These are phyloP conservation scores for Tridacna crocea DNA, from an alignment of 2,888 invertebrate genomes.

Conservation along the genomic window DNA sequence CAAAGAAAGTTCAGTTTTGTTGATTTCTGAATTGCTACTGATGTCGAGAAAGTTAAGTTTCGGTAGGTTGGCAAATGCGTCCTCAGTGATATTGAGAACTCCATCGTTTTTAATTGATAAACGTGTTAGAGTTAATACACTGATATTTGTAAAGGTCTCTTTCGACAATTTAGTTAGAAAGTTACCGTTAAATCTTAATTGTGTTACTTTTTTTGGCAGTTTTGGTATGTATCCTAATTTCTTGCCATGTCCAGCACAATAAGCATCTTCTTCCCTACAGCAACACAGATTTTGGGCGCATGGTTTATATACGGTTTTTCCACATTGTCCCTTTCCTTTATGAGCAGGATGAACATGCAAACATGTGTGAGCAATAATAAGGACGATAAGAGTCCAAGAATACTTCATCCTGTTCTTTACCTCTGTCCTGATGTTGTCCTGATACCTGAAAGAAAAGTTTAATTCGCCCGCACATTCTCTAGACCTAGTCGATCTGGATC, in stretches of 20 bases:
- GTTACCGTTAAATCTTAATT: background rate
- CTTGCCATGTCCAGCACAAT: background rate
- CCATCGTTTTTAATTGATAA: background rate
- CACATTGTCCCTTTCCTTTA: too few relatives aligned
- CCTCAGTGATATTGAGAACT: background rate
- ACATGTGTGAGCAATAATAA: too few relatives aligned
- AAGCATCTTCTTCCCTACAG: background rate
- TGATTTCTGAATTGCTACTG: background rate
- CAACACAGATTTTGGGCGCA: background rate
- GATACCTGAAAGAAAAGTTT: too few relatives aligned
- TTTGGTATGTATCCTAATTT: background rate
- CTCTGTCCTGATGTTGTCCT: too few relatives aligned
- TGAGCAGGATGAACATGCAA: too few relatives aligned
- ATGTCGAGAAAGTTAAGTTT: background rate
- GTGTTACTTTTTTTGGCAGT: background rate
- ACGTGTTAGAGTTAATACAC: background rate
- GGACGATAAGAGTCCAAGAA: too few relatives aligned
- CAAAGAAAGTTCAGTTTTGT: constrained; percentile 4
- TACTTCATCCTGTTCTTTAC: too few relatives aligned
- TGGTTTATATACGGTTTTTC: background rate
- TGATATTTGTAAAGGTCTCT: background rate
- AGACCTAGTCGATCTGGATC: too few relatives aligned
- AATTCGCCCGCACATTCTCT: too few relatives aligned
- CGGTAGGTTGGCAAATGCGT: background rate
- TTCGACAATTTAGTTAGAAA: background rate